Conservation (phyloP, 2,113 vertebrate species). For the Ovis canadensis region DNA sequence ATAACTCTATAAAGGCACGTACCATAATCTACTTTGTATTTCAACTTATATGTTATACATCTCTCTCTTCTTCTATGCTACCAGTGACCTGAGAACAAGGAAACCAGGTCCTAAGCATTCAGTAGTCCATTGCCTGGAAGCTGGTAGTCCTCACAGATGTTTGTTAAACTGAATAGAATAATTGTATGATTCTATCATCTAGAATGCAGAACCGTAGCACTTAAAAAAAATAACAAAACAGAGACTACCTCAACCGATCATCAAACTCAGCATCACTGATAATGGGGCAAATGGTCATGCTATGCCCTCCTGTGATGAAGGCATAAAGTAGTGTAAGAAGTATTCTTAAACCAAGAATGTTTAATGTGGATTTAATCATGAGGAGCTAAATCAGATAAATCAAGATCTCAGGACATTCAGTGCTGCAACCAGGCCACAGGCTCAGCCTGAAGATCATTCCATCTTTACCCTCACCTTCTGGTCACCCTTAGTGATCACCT, state of each 20-base stretch:
- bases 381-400: slow-evolving; percentile 1
- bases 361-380: neutral
- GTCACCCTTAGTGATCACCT: neutral
- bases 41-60: neutral
- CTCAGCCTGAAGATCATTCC: neutral
- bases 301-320: neutral
- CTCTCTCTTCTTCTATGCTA: neutral
- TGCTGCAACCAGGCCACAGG: neutral
- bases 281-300: neutral
- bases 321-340: neutral
- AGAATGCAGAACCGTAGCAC: neutral
- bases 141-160: neutral
- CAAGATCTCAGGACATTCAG: neutral
- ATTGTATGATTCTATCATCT: neutral
- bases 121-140: neutral
- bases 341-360: neutral
- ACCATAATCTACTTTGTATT: neutral
- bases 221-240: slow-evolving; percentile 9
- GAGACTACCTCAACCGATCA: neutral
- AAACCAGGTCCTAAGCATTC: neutral
- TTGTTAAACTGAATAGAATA: neutral
- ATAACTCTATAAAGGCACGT: neutral
- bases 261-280: neutral
- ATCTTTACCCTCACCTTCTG: neutral
- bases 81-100: neutral